A percentile compares a stretch with the other conserved stretches of the same genome.
These are phyloP conservation scores for Stomatorhinus walkeri DNA, from an alignment of 2,797 vertebrate genomes.

Conservation along the genomic window DNA sequence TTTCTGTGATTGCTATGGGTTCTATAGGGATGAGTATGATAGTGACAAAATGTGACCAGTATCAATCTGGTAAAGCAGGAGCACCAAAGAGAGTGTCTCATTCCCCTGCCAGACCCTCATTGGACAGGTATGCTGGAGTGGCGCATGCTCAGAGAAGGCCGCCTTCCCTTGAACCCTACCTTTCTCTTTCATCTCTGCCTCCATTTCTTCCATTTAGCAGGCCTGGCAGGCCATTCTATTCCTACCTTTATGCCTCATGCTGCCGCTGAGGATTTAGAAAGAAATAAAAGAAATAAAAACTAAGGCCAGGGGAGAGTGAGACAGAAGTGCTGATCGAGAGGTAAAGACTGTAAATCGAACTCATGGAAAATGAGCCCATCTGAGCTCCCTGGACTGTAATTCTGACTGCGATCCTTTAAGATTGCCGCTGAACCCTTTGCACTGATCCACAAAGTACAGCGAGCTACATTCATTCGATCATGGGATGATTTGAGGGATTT, in stretches of 20 bases:
- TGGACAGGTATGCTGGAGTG: not conserved
- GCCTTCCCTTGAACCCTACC: not conserved
- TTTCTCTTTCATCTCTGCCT: not conserved
- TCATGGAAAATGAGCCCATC: not conserved
- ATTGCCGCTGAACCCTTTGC: not conserved
- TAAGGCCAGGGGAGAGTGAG: not conserved
- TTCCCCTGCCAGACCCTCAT: not conserved
- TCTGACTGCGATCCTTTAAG: not conserved
- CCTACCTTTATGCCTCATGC: not conserved
- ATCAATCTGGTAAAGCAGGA: no score
- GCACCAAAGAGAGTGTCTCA: no score
- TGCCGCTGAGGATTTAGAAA: not conserved
- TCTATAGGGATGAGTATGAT: not conserved
- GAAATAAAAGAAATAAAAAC: not conserved
- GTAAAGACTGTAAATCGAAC: not conserved
- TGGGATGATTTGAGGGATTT: not conserved
- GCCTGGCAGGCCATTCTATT: not conserved
- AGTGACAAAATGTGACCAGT: not conserved
- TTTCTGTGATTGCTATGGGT: not conserved
- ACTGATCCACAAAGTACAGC: not conserved
- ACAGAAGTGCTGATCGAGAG: not conserved
- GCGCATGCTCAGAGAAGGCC: not conserved
- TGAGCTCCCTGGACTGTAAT: not conserved
- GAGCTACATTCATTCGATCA: not conserved
- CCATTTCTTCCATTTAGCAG: not conserved